Evolutionary conservation across 2,888 invertebrate species (phyloP), one percentile per base, ranked within the genome.

Genomic region (Parasteatoda lunata): DNA sequence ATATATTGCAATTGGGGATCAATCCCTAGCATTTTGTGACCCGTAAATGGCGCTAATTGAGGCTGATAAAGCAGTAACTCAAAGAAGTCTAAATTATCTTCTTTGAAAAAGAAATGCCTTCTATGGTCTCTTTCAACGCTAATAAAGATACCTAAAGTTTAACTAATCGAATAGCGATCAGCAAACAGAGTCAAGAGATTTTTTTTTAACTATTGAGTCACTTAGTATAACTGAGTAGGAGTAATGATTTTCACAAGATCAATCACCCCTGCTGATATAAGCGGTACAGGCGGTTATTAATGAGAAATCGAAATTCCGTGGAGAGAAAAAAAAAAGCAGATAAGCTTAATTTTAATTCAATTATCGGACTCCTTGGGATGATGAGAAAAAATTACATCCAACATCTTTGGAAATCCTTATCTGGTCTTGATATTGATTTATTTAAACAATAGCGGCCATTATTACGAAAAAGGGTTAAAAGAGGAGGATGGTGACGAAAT

Each of bases 331-430:
- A 77, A 68, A 49, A 59, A 65, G 30, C 45, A 72, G 83, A 84
- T 84, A 84, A 84, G 83, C 83, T 77, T 83, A 84, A 84, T 84
- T 84, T 84, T 84, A 84, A 77, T 84, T 84, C 83, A 84, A 84
- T 84, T 84, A 84, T 84, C 77, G 83, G 77, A 65, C 83, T 77
- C 64, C 59, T 7, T 65, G 45, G 45, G 54, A 7, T 13, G 52
- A 51, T 13, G 15, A 7, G 65, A 30, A 49, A 72, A 73, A 49
- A 51, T 47, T 73, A 69, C 70, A 76, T 70, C 49, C 64, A 84
- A 71, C 77, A 77, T 84, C 83, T 65, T 77, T 70, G 83, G 77
- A 65, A 84, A 77, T 73, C 71, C 77, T 84, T 84, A 84, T 84
- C 83, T 66, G 54, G 77, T 65, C 52, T 48, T 70, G 77, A 77